Conservation (phyloP, 2,113 vertebrate species). For the Otis tarda region DNA sequence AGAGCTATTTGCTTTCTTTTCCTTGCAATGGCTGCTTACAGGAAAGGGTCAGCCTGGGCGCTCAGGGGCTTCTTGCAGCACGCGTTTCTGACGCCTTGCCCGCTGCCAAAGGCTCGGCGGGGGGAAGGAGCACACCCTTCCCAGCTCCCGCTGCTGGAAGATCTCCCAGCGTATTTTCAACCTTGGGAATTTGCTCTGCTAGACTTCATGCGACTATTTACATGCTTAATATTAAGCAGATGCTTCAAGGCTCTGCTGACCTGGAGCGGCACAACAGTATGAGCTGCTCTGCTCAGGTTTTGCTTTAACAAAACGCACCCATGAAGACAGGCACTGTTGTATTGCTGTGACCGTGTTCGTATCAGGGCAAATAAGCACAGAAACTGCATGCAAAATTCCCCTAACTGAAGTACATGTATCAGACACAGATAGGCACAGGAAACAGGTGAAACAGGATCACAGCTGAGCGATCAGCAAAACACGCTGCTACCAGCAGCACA, state of each 20-base stretch:
- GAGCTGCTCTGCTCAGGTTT: neutral
- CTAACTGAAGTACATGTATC: neutral
- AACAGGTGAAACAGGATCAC: slow-evolving; percentile 59
- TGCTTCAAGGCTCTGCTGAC: neutral
- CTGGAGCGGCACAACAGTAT: neutral
- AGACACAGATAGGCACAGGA: neutral
- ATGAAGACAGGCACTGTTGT: rapidly evolving
- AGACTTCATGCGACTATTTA: neutral
- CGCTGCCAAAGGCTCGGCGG: rapidly evolving
- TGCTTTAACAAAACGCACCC: neutral
- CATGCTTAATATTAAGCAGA: slow-evolving; percentile 44
- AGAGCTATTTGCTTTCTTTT: neutral
- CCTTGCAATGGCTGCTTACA: neutral
- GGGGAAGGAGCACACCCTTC: neutral
- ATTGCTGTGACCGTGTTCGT: neutral
- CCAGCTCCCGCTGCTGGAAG: neutral
- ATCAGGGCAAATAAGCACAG: neutral
- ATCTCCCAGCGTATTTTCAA: neutral
- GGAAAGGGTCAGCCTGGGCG: neutral
- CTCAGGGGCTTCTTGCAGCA: neutral
- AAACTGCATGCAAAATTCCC: neutral
- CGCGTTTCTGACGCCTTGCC: rapidly evolving
- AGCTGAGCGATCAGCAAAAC: neutral
- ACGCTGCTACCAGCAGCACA: neutral
- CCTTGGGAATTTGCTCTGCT: neutral